Base-by-base conservation (phyloP, 2,888 invertebrate genomes). In the Globia sparganii region DNA sequence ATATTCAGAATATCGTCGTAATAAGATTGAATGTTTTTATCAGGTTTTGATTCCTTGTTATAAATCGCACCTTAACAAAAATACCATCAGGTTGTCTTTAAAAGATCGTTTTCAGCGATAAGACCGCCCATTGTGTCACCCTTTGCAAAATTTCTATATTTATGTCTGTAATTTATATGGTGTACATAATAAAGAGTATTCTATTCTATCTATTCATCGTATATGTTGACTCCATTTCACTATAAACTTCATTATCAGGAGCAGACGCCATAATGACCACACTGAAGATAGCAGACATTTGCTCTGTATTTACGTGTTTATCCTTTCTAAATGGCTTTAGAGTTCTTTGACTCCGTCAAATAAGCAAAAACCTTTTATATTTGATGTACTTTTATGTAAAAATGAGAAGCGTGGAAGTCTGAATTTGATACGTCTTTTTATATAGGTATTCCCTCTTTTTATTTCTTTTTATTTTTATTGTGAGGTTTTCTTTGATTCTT, bases 181-280 rank as follows among this genome's bases (percentile, higher is more conserved):
- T n/a, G n/a, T n/a, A n/a, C n/a, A n/a, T n/a, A n/a, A n/a, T n/a
- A n/a, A n/a, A n/a, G n/a, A n/a, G n/a, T n/a, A n/a, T n/a, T n/a
- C n/a, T n/a, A n/a, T n/a, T n/a, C n/a, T n/a, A n/a, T n/a, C n/a
- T n/a, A n/a, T n/a, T n/a, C n/a, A n/a, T 28, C 64, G 37, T 5
- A 28, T 31, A 4, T 25, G 21, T 28, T 34, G 4, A 34, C 18
- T 61, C 15, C 31, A 62, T 62, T 66, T 28, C 43, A 4, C 18
- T 49, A 43, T 43, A 31, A 49, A 31, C 25, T 18, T 37, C 21
- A 21, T n/a, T 66, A 67, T 75, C 66, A 74, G 31, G 1, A 2
- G 34, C 49, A 73, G 76, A 40, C 40, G 13, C 21, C 34, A 21
- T 75, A 62, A 68, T 75, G 34, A 62, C n/a, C 40, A 28, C 25